Evolutionary conservation across 1,140 invertebrate species (phyloP).

Genomic region (Procambarus virginalis): DNA sequence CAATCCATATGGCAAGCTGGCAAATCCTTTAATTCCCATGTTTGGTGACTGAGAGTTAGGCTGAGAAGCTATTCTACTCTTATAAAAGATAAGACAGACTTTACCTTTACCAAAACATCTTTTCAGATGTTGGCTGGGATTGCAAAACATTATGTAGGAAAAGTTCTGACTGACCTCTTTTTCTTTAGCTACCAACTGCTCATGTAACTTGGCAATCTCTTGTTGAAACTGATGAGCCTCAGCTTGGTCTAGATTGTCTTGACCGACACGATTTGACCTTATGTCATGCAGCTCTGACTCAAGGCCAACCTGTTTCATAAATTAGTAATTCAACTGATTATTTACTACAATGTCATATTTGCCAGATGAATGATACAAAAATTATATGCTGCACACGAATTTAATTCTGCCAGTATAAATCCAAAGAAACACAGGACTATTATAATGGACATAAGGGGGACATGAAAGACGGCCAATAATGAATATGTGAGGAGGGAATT

Average conservation of each 20-base stretch:
- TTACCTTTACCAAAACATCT: no score
- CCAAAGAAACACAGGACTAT: no score
- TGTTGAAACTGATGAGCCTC: constrained; percentile 51
- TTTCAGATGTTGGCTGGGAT: no score
- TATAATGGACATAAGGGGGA: no score
- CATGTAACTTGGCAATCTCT: constrained; percentile 57
- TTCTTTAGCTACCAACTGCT: constrained; percentile 46
- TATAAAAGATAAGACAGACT: no score
- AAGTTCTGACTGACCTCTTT: constrained; percentile 57
- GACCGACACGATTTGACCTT: constrained; percentile 35
- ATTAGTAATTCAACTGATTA: not conserved
- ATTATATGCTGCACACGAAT: not conserved
- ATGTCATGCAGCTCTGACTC: constrained; percentile 62
- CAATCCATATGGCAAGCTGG: not conserved
- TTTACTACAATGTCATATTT: not conserved
- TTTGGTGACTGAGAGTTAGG: not conserved
- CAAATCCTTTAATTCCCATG: not conserved
- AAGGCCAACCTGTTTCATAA: constrained; percentile 44
- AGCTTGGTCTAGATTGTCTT: constrained; percentile 36
- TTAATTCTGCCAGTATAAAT: no score
- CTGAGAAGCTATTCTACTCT: no score
- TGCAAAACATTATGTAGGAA: not conserved
- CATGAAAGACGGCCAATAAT: no score
- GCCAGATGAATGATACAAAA: not conserved
- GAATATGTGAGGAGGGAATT: no score